phyloP scores from a whole-genome alignment of 2,797 vertebrate species.

The Diplodus puntazzo region DNA sequence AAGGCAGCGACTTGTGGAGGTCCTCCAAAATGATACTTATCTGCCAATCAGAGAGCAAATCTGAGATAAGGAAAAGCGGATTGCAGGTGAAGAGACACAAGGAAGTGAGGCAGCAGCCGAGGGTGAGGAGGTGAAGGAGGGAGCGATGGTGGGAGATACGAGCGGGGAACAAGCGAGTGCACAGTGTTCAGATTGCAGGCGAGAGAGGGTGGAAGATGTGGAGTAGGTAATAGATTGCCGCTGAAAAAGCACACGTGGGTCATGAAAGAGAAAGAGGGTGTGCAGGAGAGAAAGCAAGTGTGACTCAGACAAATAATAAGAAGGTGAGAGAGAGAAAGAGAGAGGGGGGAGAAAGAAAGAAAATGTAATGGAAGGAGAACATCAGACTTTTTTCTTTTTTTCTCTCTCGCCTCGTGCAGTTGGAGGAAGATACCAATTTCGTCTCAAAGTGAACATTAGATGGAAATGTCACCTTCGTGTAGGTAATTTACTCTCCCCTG shows the following conservation, averaged over 20 bases:
- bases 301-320: conserved; percentile 54
- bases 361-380: conserved; percentile 59
- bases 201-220: conserved; percentile 22
- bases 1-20: conserved; percentile 71
- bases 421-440: conserved; percentile 68
- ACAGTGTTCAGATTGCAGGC: conserved; percentile 25
- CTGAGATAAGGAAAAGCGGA: conserved; percentile 72
- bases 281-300: conserved; percentile 29
- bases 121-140: conserved; percentile 52
- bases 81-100: conserved; percentile 54
- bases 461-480: conserved; percentile 79
- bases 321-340: conserved; percentile 10
- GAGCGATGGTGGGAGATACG: conserved; percentile 29
- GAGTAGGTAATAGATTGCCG: conserved; percentile 62
- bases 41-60: conserved; percentile 73
- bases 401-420: conserved; percentile 35
- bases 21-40: conserved; percentile 69
- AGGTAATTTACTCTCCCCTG: conserved; percentile 73
- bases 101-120: conserved; percentile 42
- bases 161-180: conserved; percentile 12
- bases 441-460: conserved; percentile 78
- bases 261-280: conserved; percentile 46
- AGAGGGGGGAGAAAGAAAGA: neutral
- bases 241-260: conserved; percentile 54
- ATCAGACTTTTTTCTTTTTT: conserved; percentile 50